A percentile compares a stretch with the other conserved stretches of the same genome.
Evolutionary conservation across 2,888 invertebrate species (phyloP).

Genomic region (Parochlus steinenii): DNA sequence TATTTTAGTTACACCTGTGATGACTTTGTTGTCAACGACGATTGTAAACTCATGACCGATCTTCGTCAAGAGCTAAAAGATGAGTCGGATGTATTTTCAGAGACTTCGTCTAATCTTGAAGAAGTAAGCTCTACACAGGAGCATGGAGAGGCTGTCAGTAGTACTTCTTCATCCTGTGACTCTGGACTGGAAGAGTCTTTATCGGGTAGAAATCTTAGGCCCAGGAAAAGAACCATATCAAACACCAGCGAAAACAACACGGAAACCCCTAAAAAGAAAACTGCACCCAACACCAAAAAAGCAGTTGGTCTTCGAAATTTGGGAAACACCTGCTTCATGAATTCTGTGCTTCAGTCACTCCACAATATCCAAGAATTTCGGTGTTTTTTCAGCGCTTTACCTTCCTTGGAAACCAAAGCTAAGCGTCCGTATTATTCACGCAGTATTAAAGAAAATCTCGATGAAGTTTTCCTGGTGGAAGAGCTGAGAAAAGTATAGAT

Average conservation of each 20-base stretch:
- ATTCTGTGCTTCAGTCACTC: slow-evolving; percentile 66
- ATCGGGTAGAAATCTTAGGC: slow-evolving; percentile 17
- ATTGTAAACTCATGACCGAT: slow-evolving; percentile 34
- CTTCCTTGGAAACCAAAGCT: slow-evolving; percentile 42
- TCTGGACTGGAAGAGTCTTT: slow-evolving; percentile 19
- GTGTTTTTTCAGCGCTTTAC: slow-evolving; percentile 62
- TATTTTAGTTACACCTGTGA: slow-evolving; percentile 58
- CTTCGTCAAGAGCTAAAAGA: slow-evolving; percentile 35
- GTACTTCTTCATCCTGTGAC: slow-evolving; percentile 20
- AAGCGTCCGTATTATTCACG: slow-evolving; percentile 40
- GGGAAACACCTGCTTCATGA: slow-evolving; percentile 78
- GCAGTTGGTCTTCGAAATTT: slow-evolving; percentile 59
- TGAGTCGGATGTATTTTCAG: slow-evolving; percentile 23
- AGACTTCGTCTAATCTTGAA: slow-evolving; percentile 23
- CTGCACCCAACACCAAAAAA: slow-evolving; percentile 28
- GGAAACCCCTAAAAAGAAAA: slow-evolving; percentile 1
- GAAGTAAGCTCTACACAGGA: slow-evolving; percentile 17
- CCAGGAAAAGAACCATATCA: slow-evolving; percentile 20
- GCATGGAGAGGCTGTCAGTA: slow-evolving; percentile 19
- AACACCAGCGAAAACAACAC: slow-evolving; percentile 17
- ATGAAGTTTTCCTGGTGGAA: slow-evolving; percentile 59
- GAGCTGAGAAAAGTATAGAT: slow-evolving; percentile 50
- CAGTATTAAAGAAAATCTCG: slow-evolving; percentile 41
- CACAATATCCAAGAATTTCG: slow-evolving; percentile 74
- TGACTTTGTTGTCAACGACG: slow-evolving; percentile 54